Conservation (phyloP, 2,797 vertebrate genomes). For the Melanogrammus aeglefinus region DNA sequence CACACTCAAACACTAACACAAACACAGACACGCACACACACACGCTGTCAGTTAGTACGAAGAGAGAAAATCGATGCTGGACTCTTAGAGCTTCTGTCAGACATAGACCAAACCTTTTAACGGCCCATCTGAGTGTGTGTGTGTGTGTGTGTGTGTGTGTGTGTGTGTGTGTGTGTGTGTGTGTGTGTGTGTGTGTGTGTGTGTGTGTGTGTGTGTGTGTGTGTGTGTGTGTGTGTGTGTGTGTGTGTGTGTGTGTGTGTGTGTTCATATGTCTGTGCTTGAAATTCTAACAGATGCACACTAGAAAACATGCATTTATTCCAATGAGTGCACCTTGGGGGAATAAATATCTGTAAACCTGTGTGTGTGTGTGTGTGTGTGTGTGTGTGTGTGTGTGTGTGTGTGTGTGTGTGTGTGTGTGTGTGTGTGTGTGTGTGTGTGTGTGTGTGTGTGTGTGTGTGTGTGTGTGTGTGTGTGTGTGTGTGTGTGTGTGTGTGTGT, state of each 20-base stretch:
- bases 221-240: conserved; percentile 26
- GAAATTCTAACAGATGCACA: not conserved
- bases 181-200: conserved; percentile 27
- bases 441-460: conserved; percentile 35
- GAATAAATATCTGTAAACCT: not conserved
- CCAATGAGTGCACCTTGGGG: too few species aligned
- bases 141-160: conserved; percentile 32
- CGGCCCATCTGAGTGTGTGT: conserved; percentile 44
- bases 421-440: conserved; percentile 30
- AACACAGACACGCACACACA: not conserved
- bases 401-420: conserved; percentile 40
- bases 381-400: too few species aligned
- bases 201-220: conserved; percentile 30
- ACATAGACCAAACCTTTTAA: conserved; percentile 61
- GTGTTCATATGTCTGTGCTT: conserved; percentile 35
- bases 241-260: conserved; percentile 30
- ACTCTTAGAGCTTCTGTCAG: conserved; percentile 61
- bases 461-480: conserved; percentile 38
- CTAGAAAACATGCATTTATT: too few species aligned
- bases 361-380: conserved; percentile 38
- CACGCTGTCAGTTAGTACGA: conserved; percentile 27
- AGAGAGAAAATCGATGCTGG: conserved; percentile 48
- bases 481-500: conserved; percentile 31
- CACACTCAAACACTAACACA: not conserved
- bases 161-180: conserved; percentile 22